These are phyloP conservation scores for Boloria selene DNA, from an alignment of 2,888 invertebrate genomes.

Conservation along the genomic window DNA sequence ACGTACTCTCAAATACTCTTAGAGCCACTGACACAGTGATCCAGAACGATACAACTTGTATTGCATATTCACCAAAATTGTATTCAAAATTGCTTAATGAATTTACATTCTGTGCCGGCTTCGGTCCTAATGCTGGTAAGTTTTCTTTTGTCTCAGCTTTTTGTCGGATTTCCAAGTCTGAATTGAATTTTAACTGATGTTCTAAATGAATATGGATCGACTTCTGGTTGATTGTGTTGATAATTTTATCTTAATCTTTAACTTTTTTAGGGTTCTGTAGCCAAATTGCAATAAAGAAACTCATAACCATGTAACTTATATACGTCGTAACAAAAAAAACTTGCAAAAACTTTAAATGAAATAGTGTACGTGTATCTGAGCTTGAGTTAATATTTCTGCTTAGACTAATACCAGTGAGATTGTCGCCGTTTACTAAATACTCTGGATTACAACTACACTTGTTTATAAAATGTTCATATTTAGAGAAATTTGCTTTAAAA, in stretches of 20 bases:
- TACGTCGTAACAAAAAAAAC: too few species aligned
- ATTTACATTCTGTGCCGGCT: slow-evolving; percentile 85
- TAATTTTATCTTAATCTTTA: slow-evolving; percentile 10
- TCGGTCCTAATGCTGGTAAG: slow-evolving; percentile 73
- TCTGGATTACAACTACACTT: too few species aligned
- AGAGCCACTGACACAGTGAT: slow-evolving; percentile 75
- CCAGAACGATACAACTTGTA: slow-evolving; percentile 77
- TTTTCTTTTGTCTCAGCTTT: slow-evolving; percentile 24
- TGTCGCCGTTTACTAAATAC: too few species aligned
- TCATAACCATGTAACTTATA: too few species aligned
- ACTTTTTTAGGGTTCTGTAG: neutral
- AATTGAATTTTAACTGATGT: slow-evolving; percentile 8
- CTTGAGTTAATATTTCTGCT: too few species aligned
- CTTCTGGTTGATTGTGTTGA: slow-evolving; percentile 9
- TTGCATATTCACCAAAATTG: slow-evolving; percentile 66
- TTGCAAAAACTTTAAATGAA: too few species aligned
- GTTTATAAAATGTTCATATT: too few species aligned
- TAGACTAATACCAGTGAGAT: too few species aligned
- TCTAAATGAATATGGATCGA: slow-evolving; percentile 14
- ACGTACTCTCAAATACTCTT: slow-evolving; percentile 73
- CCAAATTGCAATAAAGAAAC: too few species aligned
- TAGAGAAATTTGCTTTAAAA: too few species aligned
- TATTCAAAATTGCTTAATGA: slow-evolving; percentile 81
- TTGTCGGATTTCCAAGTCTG: slow-evolving; percentile 11
- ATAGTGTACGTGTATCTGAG: too few species aligned